Conservation (phyloP, 2,888 invertebrate genomes). For the Hydriomena furcata region DNA sequence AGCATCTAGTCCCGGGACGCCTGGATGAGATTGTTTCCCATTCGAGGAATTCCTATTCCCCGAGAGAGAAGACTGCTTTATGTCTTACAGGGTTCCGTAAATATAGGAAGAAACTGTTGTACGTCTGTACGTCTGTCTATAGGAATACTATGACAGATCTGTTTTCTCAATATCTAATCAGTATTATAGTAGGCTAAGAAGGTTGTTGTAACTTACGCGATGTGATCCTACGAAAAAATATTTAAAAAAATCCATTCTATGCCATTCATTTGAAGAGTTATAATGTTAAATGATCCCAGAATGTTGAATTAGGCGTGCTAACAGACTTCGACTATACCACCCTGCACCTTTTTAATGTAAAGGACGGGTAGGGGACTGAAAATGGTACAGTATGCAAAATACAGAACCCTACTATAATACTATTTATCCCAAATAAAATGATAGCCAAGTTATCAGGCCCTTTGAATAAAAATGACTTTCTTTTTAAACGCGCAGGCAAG, state of each 20-base stretch:
- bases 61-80: neutral
- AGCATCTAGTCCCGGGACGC: slow-evolving; percentile 4
- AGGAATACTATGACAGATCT: neutral
- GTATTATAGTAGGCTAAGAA: no score
- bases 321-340: no score
- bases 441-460: neutral
- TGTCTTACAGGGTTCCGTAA: neutral
- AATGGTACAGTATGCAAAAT: neutral
- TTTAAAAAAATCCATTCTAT: no score
- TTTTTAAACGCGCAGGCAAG: slow-evolving; percentile 35
- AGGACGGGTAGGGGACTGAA: no score
- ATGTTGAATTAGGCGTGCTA: no score
- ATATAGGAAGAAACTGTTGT: neutral
- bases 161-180: neutral
- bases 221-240: no score
- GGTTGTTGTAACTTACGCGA: no score
- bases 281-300: no score
- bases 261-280: no score
- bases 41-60: slow-evolving; percentile 13
- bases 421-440: slow-evolving; percentile 11
- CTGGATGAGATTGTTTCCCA: slow-evolving; percentile 18
- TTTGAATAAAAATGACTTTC: slow-evolving; percentile 34
- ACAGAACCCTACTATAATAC: no score
- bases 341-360: no score
- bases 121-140: neutral